Conservation (phyloP, 1,140 invertebrate genomes). For the Pseudomyrmex dendroicus region DNA sequence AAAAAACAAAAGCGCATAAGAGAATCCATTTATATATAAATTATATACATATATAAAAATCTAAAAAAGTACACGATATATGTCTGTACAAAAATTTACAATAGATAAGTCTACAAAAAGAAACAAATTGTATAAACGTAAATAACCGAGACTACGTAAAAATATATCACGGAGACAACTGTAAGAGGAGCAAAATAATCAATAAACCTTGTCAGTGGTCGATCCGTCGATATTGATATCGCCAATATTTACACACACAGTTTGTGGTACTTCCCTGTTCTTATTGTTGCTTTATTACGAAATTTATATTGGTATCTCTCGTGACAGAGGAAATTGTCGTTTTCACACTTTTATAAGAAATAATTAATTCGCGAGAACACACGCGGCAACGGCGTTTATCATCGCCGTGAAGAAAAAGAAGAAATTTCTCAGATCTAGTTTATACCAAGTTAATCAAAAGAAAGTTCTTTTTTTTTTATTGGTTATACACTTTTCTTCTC, state of each 20-base stretch:
- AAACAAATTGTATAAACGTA: neutral
- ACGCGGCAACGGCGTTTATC: neutral
- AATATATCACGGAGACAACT: constrained; percentile 27
- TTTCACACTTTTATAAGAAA: neutral
- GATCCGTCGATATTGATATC: constrained; percentile 11
- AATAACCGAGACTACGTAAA: neutral
- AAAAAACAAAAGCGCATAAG: too few species aligned
- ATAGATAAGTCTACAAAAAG: constrained; percentile 11
- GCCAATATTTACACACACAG: neutral
- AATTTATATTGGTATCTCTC: constrained; percentile 9
- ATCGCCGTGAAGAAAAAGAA: neutral
- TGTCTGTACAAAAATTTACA: constrained; percentile 16
- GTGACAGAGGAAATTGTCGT: neutral
- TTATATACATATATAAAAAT: constrained; percentile 21
- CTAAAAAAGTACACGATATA: constrained; percentile 11
- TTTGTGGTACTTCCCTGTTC: neutral
- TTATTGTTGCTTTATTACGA: neutral
- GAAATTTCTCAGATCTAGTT: neutral
- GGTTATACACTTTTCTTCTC: neutral
- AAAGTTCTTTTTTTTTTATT: too few species aligned
- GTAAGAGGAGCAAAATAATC: constrained; percentile 33
- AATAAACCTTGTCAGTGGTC: constrained; percentile 31
- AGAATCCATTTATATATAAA: constrained; percentile 2
- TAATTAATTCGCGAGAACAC: constrained; percentile 47
- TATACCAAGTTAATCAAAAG: neutral